Percentiles rank a stretch among this genome's conserved stretches.
These are phyloP conservation scores for Diceros bicornis DNA, from an alignment of 2,797 vertebrate genomes.

Conservation along the genomic window DNA sequence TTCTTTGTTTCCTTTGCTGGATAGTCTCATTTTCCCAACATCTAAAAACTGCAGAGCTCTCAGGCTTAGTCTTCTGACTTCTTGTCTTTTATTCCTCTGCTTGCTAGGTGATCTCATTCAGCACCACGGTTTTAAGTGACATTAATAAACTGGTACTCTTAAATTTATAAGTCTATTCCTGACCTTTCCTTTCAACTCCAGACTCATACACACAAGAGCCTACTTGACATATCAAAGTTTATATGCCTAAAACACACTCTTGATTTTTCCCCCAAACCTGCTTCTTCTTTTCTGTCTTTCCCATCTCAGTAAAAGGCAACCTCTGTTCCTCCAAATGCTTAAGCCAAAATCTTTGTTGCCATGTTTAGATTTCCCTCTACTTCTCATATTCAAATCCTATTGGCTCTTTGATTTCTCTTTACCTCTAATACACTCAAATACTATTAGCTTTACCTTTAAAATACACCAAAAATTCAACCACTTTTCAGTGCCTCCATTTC, in stretches of 20 bases:
- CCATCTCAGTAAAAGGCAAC: background rate
- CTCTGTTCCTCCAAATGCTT: background rate
- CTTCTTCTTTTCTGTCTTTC: background rate
- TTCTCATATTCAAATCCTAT: background rate
- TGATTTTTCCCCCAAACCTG: background rate
- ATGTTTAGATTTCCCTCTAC: background rate
- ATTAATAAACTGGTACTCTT: background rate
- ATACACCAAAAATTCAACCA: background rate
- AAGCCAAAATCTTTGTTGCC: background rate
- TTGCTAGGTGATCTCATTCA: background rate
- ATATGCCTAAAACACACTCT: background rate
- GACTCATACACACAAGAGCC: background rate
- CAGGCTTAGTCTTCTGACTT: background rate
- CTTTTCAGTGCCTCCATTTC: background rate
- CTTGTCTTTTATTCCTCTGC: background rate
- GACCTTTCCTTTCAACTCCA: background rate
- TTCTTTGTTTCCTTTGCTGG: background rate
- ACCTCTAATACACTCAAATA: background rate
- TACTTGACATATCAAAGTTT: background rate
- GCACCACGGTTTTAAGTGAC: background rate
- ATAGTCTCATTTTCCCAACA: background rate
- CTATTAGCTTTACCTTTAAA: background rate
- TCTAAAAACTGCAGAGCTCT: background rate
- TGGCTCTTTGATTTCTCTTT: background rate
- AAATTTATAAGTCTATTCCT: background rate